phyloP scores from a whole-genome alignment of 1,140 invertebrate species.

The Drosophila auraria region DNA sequence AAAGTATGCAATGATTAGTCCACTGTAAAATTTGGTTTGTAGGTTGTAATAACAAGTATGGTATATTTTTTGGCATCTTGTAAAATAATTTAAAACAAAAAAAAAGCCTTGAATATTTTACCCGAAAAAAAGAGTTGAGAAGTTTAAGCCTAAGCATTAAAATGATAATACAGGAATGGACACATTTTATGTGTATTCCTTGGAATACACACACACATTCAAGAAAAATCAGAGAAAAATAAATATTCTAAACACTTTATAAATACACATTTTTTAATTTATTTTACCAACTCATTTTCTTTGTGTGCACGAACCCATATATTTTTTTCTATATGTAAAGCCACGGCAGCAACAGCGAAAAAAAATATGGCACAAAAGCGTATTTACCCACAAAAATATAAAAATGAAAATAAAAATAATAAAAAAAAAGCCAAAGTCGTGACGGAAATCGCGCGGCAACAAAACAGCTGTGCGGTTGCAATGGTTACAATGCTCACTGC shows the following conservation, averaged over 20 bases:
- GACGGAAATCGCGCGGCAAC: slow-evolving; percentile 72
- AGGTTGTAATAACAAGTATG: not conserved
- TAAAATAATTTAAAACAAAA: not conserved
- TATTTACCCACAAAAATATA: slow-evolving; percentile 55
- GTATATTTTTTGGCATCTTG: not conserved
- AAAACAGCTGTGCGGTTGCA: slow-evolving; percentile 71
- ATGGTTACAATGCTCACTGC: slow-evolving; percentile 7
- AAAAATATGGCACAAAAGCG: slow-evolving; percentile 64
- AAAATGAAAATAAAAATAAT: slow-evolving; percentile 19
- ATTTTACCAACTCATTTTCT: not conserved
- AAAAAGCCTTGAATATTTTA: not conserved
- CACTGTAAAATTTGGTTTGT: not conserved
- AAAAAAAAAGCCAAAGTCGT: slow-evolving; percentile 52
- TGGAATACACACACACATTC: too few relatives aligned
- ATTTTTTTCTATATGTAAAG: slow-evolving; percentile 38
- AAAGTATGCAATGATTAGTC: not conserved
- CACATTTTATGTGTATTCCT: too few relatives aligned
- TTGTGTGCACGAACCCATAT: slow-evolving; percentile 8
- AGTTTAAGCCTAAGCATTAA: too few relatives aligned
- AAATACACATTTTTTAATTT: too few relatives aligned
- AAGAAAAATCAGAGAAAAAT: too few relatives aligned
- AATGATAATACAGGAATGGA: too few relatives aligned
- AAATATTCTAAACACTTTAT: too few relatives aligned
- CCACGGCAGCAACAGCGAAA: slow-evolving; percentile 35
- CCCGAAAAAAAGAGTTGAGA: not conserved